phyloP scores from a whole-genome alignment of 2,113 vertebrate genomes.

The Xiphias gladius region DNA sequence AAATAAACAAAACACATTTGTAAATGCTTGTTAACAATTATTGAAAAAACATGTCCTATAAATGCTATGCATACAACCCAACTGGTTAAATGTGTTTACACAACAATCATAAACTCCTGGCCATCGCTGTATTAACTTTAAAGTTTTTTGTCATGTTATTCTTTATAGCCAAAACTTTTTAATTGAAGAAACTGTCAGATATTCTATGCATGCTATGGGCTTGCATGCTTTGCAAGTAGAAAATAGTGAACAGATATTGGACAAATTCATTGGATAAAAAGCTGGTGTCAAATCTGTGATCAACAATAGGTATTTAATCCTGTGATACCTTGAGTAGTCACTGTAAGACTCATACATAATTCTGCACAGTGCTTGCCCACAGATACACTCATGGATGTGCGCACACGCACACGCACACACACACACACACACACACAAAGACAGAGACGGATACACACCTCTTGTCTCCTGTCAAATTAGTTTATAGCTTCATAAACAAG shows the following conservation, averaged over 20 bases:
- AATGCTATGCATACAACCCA: background rate
- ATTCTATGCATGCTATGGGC: background rate
- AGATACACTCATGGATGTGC: background rate
- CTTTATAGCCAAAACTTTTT: background rate
- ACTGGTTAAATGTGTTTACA: constrained; percentile 1
- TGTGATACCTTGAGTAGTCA: constrained; percentile 16
- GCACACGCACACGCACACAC: background rate
- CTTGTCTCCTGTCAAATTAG: constrained; percentile 40
- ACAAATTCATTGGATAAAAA: constrained; percentile 30
- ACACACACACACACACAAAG: background rate
- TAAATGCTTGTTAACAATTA: constrained; percentile 19
- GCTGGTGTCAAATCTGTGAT: constrained; percentile 22
- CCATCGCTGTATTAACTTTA: background rate
- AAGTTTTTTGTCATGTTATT: background rate
- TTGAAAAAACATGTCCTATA: background rate
- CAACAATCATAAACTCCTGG: background rate
- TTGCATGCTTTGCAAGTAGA: background rate
- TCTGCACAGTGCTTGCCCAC: background rate
- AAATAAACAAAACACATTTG: constrained; percentile 1
- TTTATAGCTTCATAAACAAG: constrained; percentile 60
- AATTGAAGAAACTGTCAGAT: background rate
- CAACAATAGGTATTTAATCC: constrained; percentile 36
- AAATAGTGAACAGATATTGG: background rate
- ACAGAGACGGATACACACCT: constrained; percentile 28
- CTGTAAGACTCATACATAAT: constrained; percentile 40